Conservation (phyloP, 2,888 invertebrate species). For the Marasmarcha lunaedactyla region DNA sequence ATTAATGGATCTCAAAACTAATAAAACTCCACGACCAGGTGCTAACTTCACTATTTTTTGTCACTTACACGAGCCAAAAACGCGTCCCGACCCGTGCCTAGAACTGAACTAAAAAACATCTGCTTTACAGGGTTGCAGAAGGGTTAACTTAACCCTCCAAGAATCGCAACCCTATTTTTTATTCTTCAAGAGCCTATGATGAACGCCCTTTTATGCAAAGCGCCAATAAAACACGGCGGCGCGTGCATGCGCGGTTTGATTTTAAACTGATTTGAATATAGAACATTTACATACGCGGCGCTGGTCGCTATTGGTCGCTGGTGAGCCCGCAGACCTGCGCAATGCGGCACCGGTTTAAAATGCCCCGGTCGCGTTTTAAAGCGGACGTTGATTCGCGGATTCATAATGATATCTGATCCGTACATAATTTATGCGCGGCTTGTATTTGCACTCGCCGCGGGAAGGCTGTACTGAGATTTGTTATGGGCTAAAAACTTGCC, state of each 20-base stretch:
- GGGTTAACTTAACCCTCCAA: constrained; percentile 35
- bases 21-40: not conserved
- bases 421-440: not conserved
- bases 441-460: too few relatives aligned
- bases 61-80: constrained; percentile 22
- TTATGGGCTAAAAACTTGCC: too few relatives aligned
- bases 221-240: constrained; percentile 56
- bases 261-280: constrained; percentile 69
- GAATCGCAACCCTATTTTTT: constrained; percentile 25
- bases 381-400: constrained; percentile 42
- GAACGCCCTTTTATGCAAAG: constrained; percentile 45
- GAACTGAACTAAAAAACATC: constrained; percentile 51
- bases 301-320: constrained; percentile 40
- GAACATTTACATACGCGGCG: constrained; percentile 52
- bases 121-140: constrained; percentile 54
- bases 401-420: constrained; percentile 9
- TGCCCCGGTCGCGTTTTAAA: constrained; percentile 38
- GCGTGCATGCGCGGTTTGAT: constrained; percentile 66
- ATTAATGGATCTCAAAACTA: not conserved
- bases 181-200: constrained; percentile 24
- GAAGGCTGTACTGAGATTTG: too few relatives aligned
- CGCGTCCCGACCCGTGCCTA: constrained; percentile 39
- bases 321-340: constrained; percentile 51
- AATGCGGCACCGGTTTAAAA: constrained; percentile 35
- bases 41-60: not conserved